A percentile compares a stretch with the other conserved stretches of the same genome.
Evolutionary conservation across 2,888 invertebrate genomes (phyloP).

Genomic region (Philereme transversata): DNA sequence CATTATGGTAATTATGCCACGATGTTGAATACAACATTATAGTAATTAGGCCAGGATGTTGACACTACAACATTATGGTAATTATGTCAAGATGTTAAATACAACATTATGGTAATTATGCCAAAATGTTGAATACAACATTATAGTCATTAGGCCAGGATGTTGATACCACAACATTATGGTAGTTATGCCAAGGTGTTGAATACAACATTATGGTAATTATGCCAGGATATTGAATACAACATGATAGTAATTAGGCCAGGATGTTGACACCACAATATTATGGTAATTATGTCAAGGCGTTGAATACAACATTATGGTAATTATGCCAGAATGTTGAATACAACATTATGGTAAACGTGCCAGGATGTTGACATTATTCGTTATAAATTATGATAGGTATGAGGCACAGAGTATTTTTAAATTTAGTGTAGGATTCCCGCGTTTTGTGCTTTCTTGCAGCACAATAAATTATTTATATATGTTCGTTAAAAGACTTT

Average conservation of each 20-base stretch:
- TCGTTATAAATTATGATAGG: too few species aligned
- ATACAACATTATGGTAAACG: background rate
- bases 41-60: too few species aligned
- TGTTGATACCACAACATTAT: too few species aligned
- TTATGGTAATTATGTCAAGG: too few species aligned
- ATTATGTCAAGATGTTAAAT: background rate
- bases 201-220: background rate
- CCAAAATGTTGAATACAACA: slow-evolving; percentile 78
- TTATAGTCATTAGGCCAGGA: too few species aligned
- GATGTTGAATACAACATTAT: background rate
- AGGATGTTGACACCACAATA: background rate
- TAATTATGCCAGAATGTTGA: background rate
- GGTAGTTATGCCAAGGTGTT: background rate
- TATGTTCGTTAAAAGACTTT: too few species aligned
- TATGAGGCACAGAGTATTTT: too few species aligned
- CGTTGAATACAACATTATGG: background rate
- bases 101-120: slow-evolving; percentile 37
- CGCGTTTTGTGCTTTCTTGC: too few species aligned
- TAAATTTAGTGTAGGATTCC: too few species aligned
- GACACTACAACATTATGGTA: background rate
- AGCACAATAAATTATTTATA: too few species aligned
- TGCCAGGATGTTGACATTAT: too few species aligned
- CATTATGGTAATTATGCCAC: background rate
- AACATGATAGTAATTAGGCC: background rate
- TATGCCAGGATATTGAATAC: background rate